Base-by-base conservation (phyloP, 2,113 vertebrate genomes). In the Bubalus kerabau region DNA sequence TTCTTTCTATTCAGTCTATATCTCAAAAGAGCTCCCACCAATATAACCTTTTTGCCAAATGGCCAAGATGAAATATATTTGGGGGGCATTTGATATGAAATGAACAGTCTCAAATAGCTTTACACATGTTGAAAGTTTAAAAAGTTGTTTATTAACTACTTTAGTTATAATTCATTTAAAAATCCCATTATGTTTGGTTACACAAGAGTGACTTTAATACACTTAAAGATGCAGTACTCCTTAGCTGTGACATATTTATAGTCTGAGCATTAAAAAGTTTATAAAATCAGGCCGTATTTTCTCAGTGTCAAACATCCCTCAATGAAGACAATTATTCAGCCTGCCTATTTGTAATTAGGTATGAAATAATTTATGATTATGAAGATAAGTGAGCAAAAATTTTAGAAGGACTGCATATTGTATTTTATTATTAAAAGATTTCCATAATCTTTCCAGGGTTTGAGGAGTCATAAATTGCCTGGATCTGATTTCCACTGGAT, bases 121-220 rank as follows among this genome's bases (percentile, higher is more conserved):
- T 98, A 98, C 96, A 98, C 30, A 78, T 98, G 96, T 98, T 98
- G 82, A 98, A 99, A 98, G 95, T 98, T 99, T 98, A 87, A 99
- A 98, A 99, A 98, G 97, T 98, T 99, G 96, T 98, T 98, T 98
- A 87, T 96, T 98, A 98, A 99, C 97, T 98, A 98, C 80, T 98
- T 98, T 94, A 92, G 98, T 98, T 99, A 98, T 99, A 99, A 99
- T 98, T 99, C 98, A 98, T 99, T 98, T 98, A 91, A 98, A 99
- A 99, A 99, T 98, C 98, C 98, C 98, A 99, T 99, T 99, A 99
- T 98, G 97, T 99, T 99, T 99, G 95, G 99, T 99, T 99, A 99
- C 98, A 99, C 98, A 98, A 99, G 99, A 98, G 98, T 99, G 99
- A 97, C 96, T 98, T 99, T 98, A 99, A 99, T 99, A 98, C 97